Evolutionary conservation across 2,888 invertebrate genomes (phyloP).

Genomic region (Copidosoma aretas): DNA sequence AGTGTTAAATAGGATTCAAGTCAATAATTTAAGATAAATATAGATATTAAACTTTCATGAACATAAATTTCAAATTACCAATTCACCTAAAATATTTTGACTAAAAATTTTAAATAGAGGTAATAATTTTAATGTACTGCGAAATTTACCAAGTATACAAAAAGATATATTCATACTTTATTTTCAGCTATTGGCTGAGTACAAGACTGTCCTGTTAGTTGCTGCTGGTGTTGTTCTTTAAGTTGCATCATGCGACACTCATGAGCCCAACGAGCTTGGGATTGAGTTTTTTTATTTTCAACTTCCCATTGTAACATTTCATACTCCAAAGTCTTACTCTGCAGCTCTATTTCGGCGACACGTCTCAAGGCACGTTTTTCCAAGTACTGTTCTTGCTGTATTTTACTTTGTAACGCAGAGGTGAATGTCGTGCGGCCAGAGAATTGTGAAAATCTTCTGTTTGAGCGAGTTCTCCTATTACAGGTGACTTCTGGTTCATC

Average conservation of each 20-base stretch:
- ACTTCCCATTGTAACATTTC: constrained; percentile 54
- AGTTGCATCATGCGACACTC: constrained; percentile 55
- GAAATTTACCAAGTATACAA: too few species aligned
- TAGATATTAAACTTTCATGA: too few species aligned
- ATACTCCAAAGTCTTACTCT: constrained; percentile 51
- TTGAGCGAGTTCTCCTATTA: neutral
- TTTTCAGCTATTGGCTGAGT: neutral
- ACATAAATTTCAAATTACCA: too few species aligned
- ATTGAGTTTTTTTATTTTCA: constrained; percentile 52
- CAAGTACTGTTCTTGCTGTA: constrained; percentile 51
- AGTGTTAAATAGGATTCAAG: too few species aligned
- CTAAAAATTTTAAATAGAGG: too few species aligned
- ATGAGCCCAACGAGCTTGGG: constrained; percentile 51
- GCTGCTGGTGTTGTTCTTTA: constrained; percentile 51
- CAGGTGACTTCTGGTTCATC: neutral
- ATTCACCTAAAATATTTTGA: too few species aligned
- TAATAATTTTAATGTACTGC: too few species aligned
- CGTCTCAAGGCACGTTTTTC: constrained; percentile 50
- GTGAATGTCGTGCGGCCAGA: neutral
- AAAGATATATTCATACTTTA: too few species aligned
- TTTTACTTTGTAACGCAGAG: constrained; percentile 25
- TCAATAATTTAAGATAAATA: too few species aligned
- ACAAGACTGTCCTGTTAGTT: constrained; percentile 48
- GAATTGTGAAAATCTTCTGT: constrained; percentile 14
- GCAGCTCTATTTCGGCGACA: constrained; percentile 52